Evolutionary conservation across 2,888 invertebrate genomes (phyloP), one percentile per base, ranked within the genome.

Genomic region (Drosophila merina): DNA sequence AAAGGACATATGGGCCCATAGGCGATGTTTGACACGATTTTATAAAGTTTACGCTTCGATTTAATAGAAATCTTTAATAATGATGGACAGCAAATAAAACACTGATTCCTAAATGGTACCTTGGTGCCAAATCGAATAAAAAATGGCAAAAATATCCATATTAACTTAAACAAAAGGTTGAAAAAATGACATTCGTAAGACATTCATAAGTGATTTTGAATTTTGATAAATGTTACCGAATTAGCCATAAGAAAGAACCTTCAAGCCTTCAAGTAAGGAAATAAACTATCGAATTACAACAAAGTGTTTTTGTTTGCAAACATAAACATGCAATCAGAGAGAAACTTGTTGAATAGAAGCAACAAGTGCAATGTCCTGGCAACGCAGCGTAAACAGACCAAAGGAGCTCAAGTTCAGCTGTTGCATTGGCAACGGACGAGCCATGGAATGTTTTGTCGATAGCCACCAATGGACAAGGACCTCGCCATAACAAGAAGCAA

Each of bases 381-480:
- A 82, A 82, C 82, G 55, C 47, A 10, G 67, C 30, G 71, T 68
- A 74, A 86, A 82, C 74, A 86, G 66, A 51, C 26, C 47, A 73
- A 86, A 66, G 63, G 50, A 47, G 86, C 82, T 76, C 82, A 82
- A 82, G 82, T 82, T 82, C 81, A 82, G 84, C 82, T 82, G 82
- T 82, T 82, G 86, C 86, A 82, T 83, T 84, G 82, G 81, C 72
- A 82, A 82, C 82, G 76, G 44, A 50, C 47, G 47, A 51, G 76
- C 70, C 26, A 40, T 28, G 62, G 67, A 77, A 71, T 81, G 83
- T 84, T 84, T 84, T 74, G 77, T 81, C 81, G 76, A 81, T 81
- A 78, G 36, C 52, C 58, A 44, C 60, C 51, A 40, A 70, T 67
- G 66, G 67, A 66, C 64, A 60, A 68, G 52, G 62, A 66, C 60